Evolutionary conservation across 2,113 vertebrate species (phyloP).

Genomic region (Euleptes europaea): DNA sequence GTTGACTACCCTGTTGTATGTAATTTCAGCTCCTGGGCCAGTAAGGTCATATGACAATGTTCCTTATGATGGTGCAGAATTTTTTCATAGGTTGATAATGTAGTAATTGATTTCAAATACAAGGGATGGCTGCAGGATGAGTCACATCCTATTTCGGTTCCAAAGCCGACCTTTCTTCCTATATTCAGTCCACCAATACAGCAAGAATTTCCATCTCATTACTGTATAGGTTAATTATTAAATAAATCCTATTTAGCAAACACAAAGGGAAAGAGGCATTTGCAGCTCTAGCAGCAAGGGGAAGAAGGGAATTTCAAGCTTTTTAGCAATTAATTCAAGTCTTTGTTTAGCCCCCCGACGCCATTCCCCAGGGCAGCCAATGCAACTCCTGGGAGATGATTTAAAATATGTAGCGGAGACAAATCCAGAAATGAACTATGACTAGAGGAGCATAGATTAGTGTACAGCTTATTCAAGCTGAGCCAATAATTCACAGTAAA

Average conservation of each 20-base stretch:
- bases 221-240: constrained; percentile 21
- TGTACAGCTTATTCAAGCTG: constrained; percentile 12
- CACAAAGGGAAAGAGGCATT: neutral
- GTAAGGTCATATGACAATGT: neutral
- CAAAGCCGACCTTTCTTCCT: neutral
- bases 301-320: constrained; percentile 29
- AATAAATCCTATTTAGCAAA: neutral
- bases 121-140: neutral
- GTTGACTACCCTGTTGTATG: neutral
- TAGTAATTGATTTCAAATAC: constrained; percentile 36
- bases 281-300: neutral
- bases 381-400: neutral
- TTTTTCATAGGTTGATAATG: constrained; percentile 25
- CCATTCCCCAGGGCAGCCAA: neutral
- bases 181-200: neutral
- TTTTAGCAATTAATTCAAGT: neutral
- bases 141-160: constrained; percentile 19
- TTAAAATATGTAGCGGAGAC: neutral
- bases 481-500: neutral
- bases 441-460: neutral
- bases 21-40: neutral
- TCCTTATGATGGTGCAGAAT: neutral
- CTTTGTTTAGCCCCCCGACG: neutral
- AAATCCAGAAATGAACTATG: neutral
- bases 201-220: constrained; percentile 21